Base-by-base conservation (phyloP, 2,113 vertebrate genomes). In the Beaufortia kweichowensis region DNA sequence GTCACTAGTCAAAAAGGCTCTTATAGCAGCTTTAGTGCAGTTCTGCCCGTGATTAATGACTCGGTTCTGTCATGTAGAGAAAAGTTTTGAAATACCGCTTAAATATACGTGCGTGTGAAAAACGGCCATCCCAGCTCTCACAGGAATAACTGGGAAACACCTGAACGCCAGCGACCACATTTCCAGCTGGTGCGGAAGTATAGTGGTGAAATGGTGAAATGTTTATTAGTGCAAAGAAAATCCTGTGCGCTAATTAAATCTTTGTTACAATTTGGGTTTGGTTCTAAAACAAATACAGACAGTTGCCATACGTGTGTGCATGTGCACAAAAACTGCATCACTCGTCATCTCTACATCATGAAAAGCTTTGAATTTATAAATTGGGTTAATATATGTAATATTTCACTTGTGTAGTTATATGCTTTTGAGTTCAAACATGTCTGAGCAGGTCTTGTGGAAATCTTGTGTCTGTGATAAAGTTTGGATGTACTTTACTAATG, bases 21-120 rank as follows among this genome's bases (percentile, higher is more conserved):
- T 41, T 78, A 31, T 55, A 59, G 28, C 31, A 69, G 24, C 48
- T 79, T 41, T 24, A 39, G 29, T 55, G 66, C 56, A 41, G 59
- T 46, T 79, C 68, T 26, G 14, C 35, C 24, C 53, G 19, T 73
- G 77, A 79, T 73, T 79, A 73, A 79, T 79, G 77, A 71, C 48
- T 71, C 57, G 8, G 17, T 26, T 23, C n/a, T 73, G 77, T 72
- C 77, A 65, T 56, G 60, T 59, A 65, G 77, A 29, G 48, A 56
- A 57, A 53, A 10, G 71, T 41, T 65, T 79, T 65, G 57, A 79
- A 75, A 67, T 41, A 66, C 50, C 69, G 14, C 59, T 57, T 65
- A 50, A 66, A 48, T 79, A 73, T 55, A 24, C 14, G 21, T 59
- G 23, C 2, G 59, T 48, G 39, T 74, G 26, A 21, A 74, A 62